phyloP scores from a whole-genome alignment of 1,140 invertebrate genomes.

The Neelides sp. region DNA sequence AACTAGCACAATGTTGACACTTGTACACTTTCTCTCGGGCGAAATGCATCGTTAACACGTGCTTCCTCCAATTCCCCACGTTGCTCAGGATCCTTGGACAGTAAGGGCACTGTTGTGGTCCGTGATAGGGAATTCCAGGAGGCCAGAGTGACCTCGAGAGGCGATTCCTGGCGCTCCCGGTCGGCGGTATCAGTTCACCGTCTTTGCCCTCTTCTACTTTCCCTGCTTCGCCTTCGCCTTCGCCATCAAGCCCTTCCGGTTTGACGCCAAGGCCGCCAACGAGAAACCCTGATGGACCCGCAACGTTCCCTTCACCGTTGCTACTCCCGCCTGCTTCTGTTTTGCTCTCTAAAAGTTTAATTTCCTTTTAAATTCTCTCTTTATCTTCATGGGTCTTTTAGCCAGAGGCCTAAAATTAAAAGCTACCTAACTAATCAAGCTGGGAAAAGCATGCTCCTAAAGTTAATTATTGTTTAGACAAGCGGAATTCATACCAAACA shows the following conservation, averaged over 20 bases:
- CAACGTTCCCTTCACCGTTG: conserved; percentile 10
- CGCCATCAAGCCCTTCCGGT: neutral
- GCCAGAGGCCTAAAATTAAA: no score
- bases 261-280: conserved; percentile 2
- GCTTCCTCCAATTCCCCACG: conserved; percentile 31
- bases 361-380: no score
- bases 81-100: conserved; percentile 30
- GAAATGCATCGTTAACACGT: conserved; percentile 32
- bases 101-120: conserved; percentile 32
- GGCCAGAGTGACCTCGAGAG: conserved; percentile 24
- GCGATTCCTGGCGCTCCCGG: conserved; percentile 20
- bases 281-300: conserved; percentile 11
- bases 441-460: no score
- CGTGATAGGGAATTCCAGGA: conserved; percentile 27
- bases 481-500: no score
- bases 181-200: no score
- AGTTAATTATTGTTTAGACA: no score
- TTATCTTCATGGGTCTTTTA: no score
- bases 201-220: conserved; percentile 7
- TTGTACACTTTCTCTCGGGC: conserved; percentile 29
- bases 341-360: neutral
- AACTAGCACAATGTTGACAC: conserved; percentile 27
- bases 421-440: no score
- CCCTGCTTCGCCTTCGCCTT: neutral
- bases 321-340: conserved; percentile 10